Evolutionary conservation across 2,888 invertebrate species (phyloP), one percentile per base, ranked within the genome.

Genomic region (Drosophila ustulata): DNA sequence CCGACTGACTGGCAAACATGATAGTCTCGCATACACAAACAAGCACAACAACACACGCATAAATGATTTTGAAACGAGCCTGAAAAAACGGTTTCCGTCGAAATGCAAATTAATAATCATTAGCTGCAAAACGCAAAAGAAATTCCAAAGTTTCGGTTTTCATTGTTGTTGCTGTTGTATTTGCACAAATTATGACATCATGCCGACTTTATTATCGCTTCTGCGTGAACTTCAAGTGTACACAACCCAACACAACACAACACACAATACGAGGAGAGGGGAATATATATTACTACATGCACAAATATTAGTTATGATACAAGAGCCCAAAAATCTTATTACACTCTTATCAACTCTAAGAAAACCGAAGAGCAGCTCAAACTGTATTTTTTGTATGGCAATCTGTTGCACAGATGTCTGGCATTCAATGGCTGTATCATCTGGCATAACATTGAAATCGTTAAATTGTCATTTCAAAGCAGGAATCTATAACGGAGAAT

Each of bases 181-280:
- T 75, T 75, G 64, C 85, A 77, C 66, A 82, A 70, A 71, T 81
- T 64, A 84, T 82, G 81, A 82, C 85, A 82, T 82, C 81, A 82
- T 82, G 77, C 66, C 64, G 68, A 66, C 75, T 82, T 82, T 80
- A 82, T 82, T 82, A 82, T 82, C 81, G 82, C 82, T 68, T 68
- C 67, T 67, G 77, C 81, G 79, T 77, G 66, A 81, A 84, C 77
- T 77, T 80, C 50, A 66, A 74, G 64, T 78, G 75, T 68, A 78
- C 66, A 68, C 41, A 76, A 53, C 58, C 8, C 43, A n/a, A n/a
- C n/a, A n/a, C 18, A 13, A 47, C 23, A 57, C 11, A 32, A 45
- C 52, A 69, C 39, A 56, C 46, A 41, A 3, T 39, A 8, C 13
- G 7, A 41, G 11, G 13, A 28, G 30, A 37, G 37, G 18, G 18